Conservation (phyloP, 1,140 invertebrate species). For the Trachymyrmex cornetzi region DNA sequence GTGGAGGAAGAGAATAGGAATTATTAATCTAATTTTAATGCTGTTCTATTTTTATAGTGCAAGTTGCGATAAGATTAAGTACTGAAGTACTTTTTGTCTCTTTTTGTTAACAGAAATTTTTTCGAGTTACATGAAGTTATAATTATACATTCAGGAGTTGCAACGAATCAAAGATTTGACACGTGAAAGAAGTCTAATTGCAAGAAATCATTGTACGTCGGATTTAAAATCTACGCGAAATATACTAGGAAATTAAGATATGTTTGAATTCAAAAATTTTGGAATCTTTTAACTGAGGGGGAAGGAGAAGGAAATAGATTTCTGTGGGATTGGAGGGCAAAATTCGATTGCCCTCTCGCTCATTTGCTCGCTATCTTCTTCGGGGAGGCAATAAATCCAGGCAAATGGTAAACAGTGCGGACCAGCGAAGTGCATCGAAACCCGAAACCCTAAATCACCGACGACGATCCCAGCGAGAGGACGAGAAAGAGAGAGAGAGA, state of each 20-base stretch:
- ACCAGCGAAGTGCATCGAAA: constrained; percentile 83
- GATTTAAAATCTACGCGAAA: background rate
- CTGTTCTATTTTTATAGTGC: too few species aligned
- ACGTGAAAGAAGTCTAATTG: background rate
- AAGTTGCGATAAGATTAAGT: too few species aligned
- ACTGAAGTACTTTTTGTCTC: too few species aligned
- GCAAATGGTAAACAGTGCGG: constrained; percentile 83
- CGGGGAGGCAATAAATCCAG: constrained; percentile 83
- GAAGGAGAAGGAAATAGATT: constrained; percentile 16
- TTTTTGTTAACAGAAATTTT: too few species aligned
- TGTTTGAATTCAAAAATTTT: background rate
- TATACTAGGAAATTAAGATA: background rate
- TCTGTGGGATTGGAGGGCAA: constrained; percentile 74
- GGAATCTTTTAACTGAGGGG: background rate
- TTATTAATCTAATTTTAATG: too few species aligned
- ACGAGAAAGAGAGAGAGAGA: constrained; percentile 62
- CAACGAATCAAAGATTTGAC: background rate
- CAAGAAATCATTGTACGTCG: background rate
- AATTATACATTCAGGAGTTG: background rate
- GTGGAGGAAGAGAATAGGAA: too few species aligned
- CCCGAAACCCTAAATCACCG: constrained; percentile 86
- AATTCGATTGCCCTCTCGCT: constrained; percentile 77
- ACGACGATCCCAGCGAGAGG: constrained; percentile 62
- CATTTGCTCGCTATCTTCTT: constrained; percentile 71
- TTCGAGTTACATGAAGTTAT: background rate